A percentile compares a stretch with the other conserved stretches of the same genome.
These are phyloP conservation scores for Pachycephala philippinensis DNA, from an alignment of 2,113 vertebrate genomes.

Conservation along the genomic window DNA sequence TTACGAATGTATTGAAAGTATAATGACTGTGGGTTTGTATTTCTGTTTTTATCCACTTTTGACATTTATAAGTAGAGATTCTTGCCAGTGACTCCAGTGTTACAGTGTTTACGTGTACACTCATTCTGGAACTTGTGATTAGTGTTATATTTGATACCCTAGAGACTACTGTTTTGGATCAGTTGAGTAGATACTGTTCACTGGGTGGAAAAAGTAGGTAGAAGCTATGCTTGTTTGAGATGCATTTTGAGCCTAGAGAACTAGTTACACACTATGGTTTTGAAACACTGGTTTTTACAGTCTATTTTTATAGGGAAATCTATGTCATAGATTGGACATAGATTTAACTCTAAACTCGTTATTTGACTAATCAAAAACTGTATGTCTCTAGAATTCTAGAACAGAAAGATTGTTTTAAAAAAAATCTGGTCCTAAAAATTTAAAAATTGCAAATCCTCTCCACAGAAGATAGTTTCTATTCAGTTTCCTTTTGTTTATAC, in stretches of 20 bases:
- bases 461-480: not conserved
- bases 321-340: not conserved
- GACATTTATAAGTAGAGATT: not conserved
- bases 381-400: not conserved
- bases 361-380: not conserved
- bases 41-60: not conserved
- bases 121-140: not conserved
- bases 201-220: not conserved
- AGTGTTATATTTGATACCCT: not conserved
- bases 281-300: not conserved
- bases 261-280: not conserved
- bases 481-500: not conserved
- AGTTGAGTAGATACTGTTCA: not conserved
- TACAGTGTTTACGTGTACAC: not conserved
- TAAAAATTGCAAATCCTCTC: not conserved
- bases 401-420: fast-evolving
- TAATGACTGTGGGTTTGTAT: not conserved
- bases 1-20: not conserved
- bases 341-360: not conserved
- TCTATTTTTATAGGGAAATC: not conserved
- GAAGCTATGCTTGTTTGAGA: not conserved
- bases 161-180: not conserved
- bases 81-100: not conserved
- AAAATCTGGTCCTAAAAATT: not conserved
- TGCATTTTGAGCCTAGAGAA: not conserved